phyloP scores from a whole-genome alignment of 2,888 invertebrate species.

The Leptinotarsa tumamoca region DNA sequence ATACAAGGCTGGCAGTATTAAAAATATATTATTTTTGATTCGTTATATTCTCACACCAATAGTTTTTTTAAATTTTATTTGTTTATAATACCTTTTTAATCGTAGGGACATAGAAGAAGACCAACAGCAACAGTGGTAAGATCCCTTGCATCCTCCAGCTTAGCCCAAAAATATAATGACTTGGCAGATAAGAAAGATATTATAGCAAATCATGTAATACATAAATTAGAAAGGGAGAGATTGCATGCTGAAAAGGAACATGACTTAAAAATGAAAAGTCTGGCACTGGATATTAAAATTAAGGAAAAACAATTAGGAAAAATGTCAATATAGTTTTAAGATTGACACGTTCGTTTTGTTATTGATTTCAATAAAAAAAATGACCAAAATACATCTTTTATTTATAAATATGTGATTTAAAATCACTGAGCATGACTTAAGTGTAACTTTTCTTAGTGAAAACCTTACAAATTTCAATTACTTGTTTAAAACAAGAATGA shows the following conservation, averaged over 20 bases:
- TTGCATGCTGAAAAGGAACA: conserved; percentile 7
- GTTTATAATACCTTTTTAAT: neutral
- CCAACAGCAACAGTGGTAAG: conserved; percentile 4
- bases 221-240: conserved; percentile 4
- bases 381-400: too few species aligned
- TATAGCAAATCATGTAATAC: conserved; percentile 10
- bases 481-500: neutral
- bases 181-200: conserved; percentile 10
- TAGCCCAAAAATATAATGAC: conserved; percentile 5
- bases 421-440: too few species aligned
- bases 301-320: neutral
- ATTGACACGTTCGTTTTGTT: neutral
- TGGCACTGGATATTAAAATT: neutral
- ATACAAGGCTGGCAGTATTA: conserved; percentile 1
- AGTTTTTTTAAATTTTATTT: neutral
- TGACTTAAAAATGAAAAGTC: neutral
- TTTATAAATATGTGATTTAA: too few species aligned
- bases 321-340: neutral
- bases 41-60: neutral
- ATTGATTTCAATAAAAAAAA: neutral
- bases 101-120: conserved; percentile 8
- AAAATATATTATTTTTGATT: conserved; percentile 5
- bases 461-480: neutral
- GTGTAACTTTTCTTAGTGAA: too few species aligned
- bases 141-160: conserved; percentile 10